phyloP scores from a whole-genome alignment of 1,140 invertebrate genomes.

The Sarcophaga peregrina region DNA sequence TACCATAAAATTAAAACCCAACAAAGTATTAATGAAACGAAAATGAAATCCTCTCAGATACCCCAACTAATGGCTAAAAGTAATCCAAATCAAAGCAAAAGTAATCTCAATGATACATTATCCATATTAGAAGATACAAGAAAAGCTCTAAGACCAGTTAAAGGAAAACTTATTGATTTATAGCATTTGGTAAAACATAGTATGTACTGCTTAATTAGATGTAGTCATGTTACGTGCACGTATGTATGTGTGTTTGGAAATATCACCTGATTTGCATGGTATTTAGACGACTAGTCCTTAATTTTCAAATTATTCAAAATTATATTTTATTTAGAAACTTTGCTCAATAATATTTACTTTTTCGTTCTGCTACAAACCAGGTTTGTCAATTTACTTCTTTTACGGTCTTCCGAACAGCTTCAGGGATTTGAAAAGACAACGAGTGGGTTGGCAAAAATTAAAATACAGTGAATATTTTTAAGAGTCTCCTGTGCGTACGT shows the following conservation, averaged over 20 bases:
- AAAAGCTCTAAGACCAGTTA: conserved; percentile 21
- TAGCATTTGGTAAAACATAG: neutral
- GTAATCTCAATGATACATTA: conserved; percentile 28
- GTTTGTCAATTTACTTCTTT: conserved; percentile 62
- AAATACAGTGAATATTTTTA: conserved; percentile 56
- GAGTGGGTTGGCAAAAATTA: conserved; percentile 62
- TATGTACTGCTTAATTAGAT: neutral
- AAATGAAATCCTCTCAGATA: conserved; percentile 47
- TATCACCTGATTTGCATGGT: neutral
- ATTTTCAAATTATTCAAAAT: conserved; percentile 10
- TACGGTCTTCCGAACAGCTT: conserved; percentile 65
- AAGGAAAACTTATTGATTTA: neutral
- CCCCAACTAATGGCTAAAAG: conserved; percentile 47
- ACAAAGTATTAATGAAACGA: conserved; percentile 51
- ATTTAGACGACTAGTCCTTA: conserved; percentile 8
- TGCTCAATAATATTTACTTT: conserved; percentile 14
- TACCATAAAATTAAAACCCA: conserved; percentile 60
- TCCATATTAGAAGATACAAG: neutral
- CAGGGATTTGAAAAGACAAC: conserved; percentile 58
- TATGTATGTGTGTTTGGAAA: neutral
- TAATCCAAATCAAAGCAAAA: conserved; percentile 48
- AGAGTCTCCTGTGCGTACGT: no score
- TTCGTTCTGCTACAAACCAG: conserved; percentile 45
- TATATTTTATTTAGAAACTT: conserved; percentile 23
- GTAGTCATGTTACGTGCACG: neutral